A percentile compares a stretch with the other conserved stretches of the same genome.
Evolutionary conservation across 2,888 invertebrate genomes (phyloP).

Genomic region (Papilio gigon): DNA sequence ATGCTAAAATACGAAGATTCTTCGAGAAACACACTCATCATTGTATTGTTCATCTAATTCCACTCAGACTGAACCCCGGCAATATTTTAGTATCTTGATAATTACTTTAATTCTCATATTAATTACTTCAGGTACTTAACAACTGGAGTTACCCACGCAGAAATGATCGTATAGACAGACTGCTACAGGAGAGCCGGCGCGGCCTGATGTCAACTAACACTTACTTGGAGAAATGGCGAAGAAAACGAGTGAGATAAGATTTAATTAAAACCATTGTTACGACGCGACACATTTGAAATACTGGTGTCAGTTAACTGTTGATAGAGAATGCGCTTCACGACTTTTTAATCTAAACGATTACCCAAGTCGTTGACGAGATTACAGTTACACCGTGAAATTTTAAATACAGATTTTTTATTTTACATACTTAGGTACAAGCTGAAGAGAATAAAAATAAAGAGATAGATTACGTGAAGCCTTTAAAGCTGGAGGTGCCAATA

Average conservation of each 20-base stretch:
- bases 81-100: neutral
- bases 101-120: neutral
- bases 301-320: neutral
- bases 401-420: neutral
- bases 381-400: too few relatives aligned
- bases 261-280: neutral
- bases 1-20: too few relatives aligned
- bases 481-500: slow-evolving; percentile 69
- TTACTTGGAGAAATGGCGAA: slow-evolving; percentile 69
- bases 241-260: slow-evolving; percentile 57
- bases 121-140: slow-evolving; percentile 61
- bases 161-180: slow-evolving; percentile 64
- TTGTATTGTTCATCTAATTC: too few relatives aligned
- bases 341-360: neutral
- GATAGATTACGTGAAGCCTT: slow-evolving; percentile 61
- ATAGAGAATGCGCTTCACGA: too few relatives aligned
- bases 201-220: slow-evolving; percentile 64
- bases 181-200: slow-evolving; percentile 66
- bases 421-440: slow-evolving; percentile 54
- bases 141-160: slow-evolving; percentile 59
- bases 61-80: neutral
- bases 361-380: too few relatives aligned
- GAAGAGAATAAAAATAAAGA: slow-evolving; percentile 64
- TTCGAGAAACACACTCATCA: too few relatives aligned
- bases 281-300: neutral